These are phyloP conservation scores for Poeciliopsis turrubarensis DNA, from an alignment of 2,113 vertebrate genomes.

Conservation along the genomic window DNA sequence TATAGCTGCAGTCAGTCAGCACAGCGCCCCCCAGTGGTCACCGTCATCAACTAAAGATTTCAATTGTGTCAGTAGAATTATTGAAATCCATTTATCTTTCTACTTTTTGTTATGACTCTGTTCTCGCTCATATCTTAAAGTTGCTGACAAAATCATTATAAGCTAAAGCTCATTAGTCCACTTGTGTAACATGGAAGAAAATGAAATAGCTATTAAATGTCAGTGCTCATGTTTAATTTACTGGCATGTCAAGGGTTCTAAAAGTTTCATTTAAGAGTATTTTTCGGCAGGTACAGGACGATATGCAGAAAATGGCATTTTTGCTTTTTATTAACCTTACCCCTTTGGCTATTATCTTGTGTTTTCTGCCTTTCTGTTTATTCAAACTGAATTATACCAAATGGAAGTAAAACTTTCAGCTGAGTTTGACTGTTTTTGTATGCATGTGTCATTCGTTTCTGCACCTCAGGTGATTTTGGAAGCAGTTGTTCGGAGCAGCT, in stretches of 20 bases:
- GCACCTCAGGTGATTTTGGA: constrained; percentile 49
- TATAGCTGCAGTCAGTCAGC: too few relatives aligned
- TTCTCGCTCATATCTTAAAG: too few relatives aligned
- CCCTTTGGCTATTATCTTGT: neutral
- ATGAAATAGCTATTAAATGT: neutral
- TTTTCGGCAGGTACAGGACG: neutral
- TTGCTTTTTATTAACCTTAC: neutral
- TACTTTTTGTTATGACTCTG: too few relatives aligned
- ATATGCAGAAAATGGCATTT: constrained; percentile 1
- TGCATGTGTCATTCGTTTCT: constrained; percentile 33
- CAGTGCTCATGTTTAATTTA: neutral
- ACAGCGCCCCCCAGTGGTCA: too few relatives aligned
- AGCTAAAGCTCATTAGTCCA: neutral
- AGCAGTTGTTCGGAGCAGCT: constrained; percentile 40
- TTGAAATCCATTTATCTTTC: too few relatives aligned
- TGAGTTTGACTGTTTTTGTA: constrained; percentile 36
- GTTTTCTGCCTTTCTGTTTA: neutral
- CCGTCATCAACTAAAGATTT: too few relatives aligned
- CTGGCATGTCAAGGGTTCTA: neutral
- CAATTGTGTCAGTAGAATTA: too few relatives aligned
- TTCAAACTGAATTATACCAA: constrained; percentile 18
- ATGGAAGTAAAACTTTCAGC: constrained; percentile 16
- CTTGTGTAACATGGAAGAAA: neutral
- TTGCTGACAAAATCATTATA: too few relatives aligned
- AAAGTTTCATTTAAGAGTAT: neutral